Percentiles rank a stretch among this genome's conserved stretches.
phyloP scores from a whole-genome alignment of 2,113 vertebrate genomes.

The Plectropomus leopardus region DNA sequence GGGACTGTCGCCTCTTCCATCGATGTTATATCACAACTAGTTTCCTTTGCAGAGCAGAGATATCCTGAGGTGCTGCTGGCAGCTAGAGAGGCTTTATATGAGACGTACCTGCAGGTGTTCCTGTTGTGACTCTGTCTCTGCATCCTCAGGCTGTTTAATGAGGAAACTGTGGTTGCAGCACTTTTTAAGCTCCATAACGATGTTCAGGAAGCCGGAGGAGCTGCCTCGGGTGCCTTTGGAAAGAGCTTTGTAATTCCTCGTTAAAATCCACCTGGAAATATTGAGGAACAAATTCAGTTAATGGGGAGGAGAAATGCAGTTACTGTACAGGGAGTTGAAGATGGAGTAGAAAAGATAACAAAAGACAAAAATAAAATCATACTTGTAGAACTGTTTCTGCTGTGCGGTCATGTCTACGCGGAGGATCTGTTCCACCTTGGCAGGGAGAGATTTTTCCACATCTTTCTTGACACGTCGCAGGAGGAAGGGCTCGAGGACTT shows the following conservation, averaged over 20 bases:
- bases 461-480: conserved; percentile 98
- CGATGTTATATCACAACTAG: conserved; percentile 22
- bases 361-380: conserved; percentile 48
- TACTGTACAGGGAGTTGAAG: background rate
- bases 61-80: conserved; percentile 37
- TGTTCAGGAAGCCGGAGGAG: conserved; percentile 97
- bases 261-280: conserved; percentile 95
- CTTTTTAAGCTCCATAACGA: conserved; percentile 99
- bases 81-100: conserved; percentile 12
- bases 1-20: background rate
- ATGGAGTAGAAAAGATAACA: background rate
- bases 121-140: conserved; percentile 85
- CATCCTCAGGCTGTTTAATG: conserved; percentile 93
- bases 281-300: conserved; percentile 27
- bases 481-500: conserved; percentile 97
- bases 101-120: conserved; percentile 87
- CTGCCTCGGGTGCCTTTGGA: conserved; percentile 94
- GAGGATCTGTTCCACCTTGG: conserved; percentile 99
- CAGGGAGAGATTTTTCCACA: conserved; percentile 97
- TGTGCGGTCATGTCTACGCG: conserved; percentile 96
- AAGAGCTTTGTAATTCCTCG: conserved; percentile 97
- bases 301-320: conserved; percentile 18
- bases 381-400: conserved; percentile 99
- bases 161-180: conserved; percentile 98
- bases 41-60: conserved; percentile 3